A percentile compares a stretch with the other conserved stretches of the same genome.
Evolutionary conservation across 2,888 invertebrate genomes (phyloP).

Genomic region (Torymus tubicola): DNA sequence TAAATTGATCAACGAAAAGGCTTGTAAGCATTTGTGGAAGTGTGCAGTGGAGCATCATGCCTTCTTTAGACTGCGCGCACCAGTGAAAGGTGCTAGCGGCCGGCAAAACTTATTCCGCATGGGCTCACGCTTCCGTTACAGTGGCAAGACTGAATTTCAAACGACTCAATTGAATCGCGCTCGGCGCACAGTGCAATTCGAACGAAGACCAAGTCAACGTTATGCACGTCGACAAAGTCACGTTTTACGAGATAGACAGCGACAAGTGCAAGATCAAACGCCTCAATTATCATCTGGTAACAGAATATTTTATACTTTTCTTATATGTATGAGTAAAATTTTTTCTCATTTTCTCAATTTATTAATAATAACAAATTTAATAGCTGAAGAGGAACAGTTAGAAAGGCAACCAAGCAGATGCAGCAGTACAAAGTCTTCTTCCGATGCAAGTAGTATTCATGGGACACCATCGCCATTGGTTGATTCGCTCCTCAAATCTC

Average conservation of each 20-base stretch:
- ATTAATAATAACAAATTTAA: constrained; percentile 1
- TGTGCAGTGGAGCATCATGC: constrained; percentile 99
- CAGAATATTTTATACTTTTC: background rate
- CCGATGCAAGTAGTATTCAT: constrained; percentile 73
- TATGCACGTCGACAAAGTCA: constrained; percentile 96
- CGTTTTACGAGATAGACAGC: constrained; percentile 88
- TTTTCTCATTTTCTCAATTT: background rate
- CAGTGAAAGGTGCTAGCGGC: constrained; percentile 91
- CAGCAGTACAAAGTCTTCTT: constrained; percentile 76
- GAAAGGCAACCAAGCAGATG: constrained; percentile 72
- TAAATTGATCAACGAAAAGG: constrained; percentile 95
- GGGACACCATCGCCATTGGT: constrained; percentile 77
- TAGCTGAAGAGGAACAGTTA: constrained; percentile 70
- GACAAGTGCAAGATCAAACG: constrained; percentile 76
- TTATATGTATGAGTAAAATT: too few species aligned
- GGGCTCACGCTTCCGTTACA: constrained; percentile 97
- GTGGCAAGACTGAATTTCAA: constrained; percentile 98
- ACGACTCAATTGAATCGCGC: constrained; percentile 94
- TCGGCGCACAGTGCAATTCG: constrained; percentile 95
- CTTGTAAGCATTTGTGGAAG: constrained; percentile 99
- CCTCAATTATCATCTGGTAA: constrained; percentile 67
- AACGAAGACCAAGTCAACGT: constrained; percentile 96
- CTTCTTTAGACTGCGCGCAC: constrained; percentile 95
- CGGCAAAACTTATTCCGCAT: constrained; percentile 98
- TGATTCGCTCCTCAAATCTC: constrained; percentile 87